A percentile compares a stretch with the other conserved stretches of the same genome.
Conservation (phyloP, 2,113 vertebrate species). For the Microcebus murinus region DNA sequence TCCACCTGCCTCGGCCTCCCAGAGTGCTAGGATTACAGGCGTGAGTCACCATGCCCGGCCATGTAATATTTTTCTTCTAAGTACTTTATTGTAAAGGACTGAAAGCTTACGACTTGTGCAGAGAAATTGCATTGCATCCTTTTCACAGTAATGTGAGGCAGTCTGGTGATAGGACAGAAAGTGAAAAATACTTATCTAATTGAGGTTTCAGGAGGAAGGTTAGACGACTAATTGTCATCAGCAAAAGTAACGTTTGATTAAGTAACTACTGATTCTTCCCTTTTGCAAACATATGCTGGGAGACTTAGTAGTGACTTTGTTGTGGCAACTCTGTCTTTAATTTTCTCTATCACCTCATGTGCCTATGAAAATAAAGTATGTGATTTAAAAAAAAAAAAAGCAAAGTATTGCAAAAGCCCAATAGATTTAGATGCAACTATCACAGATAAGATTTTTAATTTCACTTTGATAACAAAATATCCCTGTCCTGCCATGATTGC, state of each 20-base stretch:
- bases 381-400: background rate
- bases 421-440: background rate
- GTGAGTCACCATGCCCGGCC: no score
- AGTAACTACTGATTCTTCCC: background rate
- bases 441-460: background rate
- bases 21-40: no score
- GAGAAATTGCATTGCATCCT: background rate
- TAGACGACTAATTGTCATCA: background rate
- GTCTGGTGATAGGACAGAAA: background rate
- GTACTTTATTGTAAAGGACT: background rate
- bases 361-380: background rate
- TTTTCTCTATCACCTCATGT: background rate
- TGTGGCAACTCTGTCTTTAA: background rate
- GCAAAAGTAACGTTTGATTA: background rate
- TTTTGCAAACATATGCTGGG: background rate
- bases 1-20: no score
- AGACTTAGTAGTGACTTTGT: background rate
- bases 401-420: background rate
- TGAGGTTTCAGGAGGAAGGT: background rate
- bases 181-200: background rate
- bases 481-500: background rate
- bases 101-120: background rate
- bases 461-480: background rate
- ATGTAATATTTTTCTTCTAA: background rate
- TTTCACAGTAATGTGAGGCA: background rate